These are phyloP conservation scores for Sphyrna mokarran DNA, from an alignment of 2,113 vertebrate genomes.

Conservation along the genomic window DNA sequence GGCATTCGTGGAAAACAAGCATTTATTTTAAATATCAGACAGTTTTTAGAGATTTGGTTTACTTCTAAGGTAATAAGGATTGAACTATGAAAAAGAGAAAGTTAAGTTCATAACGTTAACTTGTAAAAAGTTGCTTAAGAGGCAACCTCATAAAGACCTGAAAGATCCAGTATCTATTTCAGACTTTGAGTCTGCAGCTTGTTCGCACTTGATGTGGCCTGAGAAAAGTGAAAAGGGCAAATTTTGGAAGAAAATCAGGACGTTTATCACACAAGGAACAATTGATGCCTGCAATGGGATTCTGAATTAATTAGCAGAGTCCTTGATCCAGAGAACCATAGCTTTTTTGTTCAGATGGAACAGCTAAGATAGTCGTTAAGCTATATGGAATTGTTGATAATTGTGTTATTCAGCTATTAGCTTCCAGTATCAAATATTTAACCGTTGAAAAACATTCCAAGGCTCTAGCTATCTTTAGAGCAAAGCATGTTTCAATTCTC, in stretches of 20 bases:
- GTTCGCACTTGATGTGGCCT: neutral
- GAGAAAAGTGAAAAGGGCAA: neutral
- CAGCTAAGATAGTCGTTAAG: neutral
- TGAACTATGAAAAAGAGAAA: neutral
- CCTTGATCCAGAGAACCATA: neutral
- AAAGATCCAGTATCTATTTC: neutral
- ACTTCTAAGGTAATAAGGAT: neutral
- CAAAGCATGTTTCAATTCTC: neutral
- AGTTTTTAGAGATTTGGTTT: neutral
- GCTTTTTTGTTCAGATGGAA: neutral
- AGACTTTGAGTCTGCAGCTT: neutral
- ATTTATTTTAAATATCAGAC: neutral
- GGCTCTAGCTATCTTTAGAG: neutral
- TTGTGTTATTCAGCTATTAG: neutral
- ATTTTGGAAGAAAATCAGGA: neutral
- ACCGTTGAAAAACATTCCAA: neutral
- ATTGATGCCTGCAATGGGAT: neutral
- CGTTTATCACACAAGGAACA: neutral
- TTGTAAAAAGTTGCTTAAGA: neutral
- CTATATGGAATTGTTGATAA: neutral
- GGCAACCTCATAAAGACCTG: too few species aligned
- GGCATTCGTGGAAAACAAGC: too few species aligned
- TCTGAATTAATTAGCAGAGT: neutral
- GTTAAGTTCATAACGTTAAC: neutral
- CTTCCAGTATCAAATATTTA: neutral